Percentiles rank a stretch among this genome's conserved stretches.
phyloP scores from a whole-genome alignment of 2,797 vertebrate species.

The Microcaecilia unicolor region DNA sequence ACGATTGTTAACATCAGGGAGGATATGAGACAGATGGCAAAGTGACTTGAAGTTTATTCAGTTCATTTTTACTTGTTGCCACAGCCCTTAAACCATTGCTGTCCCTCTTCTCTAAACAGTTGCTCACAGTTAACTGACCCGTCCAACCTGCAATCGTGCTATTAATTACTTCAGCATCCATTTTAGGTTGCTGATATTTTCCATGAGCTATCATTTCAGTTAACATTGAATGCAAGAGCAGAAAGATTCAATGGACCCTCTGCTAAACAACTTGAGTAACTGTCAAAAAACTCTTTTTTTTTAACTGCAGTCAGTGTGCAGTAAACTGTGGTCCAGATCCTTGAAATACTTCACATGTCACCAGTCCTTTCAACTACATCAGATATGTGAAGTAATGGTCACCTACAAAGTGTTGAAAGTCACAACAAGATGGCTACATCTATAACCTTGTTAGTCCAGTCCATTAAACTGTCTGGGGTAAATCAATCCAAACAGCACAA shows the following conservation, averaged over 20 bases:
- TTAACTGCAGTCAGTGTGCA: slow-evolving; percentile 3
- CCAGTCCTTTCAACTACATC: background rate
- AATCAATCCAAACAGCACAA: background rate
- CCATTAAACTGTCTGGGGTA: background rate
- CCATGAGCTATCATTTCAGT: slow-evolving; percentile 18
- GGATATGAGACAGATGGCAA: slow-evolving; percentile 27
- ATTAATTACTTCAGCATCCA: slow-evolving; percentile 44
- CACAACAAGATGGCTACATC: background rate
- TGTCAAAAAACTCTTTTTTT: slow-evolving; percentile 7
- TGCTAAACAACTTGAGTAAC: slow-evolving; percentile 28
- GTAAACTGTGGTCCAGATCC: background rate
- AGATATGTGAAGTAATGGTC: no score
- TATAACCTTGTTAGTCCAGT: background rate
- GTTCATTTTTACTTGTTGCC: background rate
- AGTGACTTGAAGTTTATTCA: slow-evolving; percentile 18
- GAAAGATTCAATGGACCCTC: slow-evolving; percentile 50
- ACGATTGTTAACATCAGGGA: no score
- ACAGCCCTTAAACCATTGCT: background rate
- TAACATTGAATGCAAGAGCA: slow-evolving; percentile 49
- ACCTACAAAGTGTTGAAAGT: background rate
- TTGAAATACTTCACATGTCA: background rate
- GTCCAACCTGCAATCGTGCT: slow-evolving; percentile 4
- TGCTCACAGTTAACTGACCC: slow-evolving; percentile 31
- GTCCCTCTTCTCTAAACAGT: slow-evolving; percentile 25
- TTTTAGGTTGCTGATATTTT: slow-evolving; percentile 28